A percentile compares a stretch with the other conserved stretches of the same genome.
These are phyloP conservation scores for Myanophis thanlyinensis DNA, from an alignment of 2,113 vertebrate species.

Conservation along the genomic window DNA sequence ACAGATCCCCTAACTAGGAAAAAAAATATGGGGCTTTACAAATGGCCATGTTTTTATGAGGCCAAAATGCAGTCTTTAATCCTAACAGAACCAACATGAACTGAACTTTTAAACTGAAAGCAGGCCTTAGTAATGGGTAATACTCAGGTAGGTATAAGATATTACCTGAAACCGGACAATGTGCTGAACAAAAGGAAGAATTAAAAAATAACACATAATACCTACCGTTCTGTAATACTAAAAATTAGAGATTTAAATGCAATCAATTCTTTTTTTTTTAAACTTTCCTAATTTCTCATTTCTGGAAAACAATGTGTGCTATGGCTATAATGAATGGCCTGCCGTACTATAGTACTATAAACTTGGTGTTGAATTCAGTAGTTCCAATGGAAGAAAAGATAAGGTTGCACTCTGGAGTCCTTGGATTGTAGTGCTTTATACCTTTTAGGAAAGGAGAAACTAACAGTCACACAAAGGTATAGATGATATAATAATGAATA, in stretches of 20 bases:
- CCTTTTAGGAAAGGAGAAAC: background rate
- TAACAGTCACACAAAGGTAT: background rate
- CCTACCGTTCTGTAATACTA: background rate
- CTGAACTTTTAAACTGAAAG: no score
- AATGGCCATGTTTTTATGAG: background rate
- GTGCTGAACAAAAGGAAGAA: background rate
- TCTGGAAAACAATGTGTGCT: background rate
- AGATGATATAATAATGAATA: background rate
- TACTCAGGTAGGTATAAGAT: no score
- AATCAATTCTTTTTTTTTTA: no score
- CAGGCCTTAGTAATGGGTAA: no score
- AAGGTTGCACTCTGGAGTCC: background rate
- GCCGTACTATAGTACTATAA: background rate
- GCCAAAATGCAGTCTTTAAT: background rate
- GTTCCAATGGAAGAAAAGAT: background rate
- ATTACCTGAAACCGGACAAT: background rate
- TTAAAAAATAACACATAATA: background rate
- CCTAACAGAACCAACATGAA: background rate
- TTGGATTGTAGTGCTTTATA: background rate
- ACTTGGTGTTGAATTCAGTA: background rate
- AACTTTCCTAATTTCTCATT: background rate
- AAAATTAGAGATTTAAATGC: background rate
- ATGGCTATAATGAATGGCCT: background rate
- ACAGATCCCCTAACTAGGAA: background rate
- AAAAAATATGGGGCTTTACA: background rate